phyloP scores from a whole-genome alignment of 2,888 invertebrate species.

The Idaea biselata region DNA sequence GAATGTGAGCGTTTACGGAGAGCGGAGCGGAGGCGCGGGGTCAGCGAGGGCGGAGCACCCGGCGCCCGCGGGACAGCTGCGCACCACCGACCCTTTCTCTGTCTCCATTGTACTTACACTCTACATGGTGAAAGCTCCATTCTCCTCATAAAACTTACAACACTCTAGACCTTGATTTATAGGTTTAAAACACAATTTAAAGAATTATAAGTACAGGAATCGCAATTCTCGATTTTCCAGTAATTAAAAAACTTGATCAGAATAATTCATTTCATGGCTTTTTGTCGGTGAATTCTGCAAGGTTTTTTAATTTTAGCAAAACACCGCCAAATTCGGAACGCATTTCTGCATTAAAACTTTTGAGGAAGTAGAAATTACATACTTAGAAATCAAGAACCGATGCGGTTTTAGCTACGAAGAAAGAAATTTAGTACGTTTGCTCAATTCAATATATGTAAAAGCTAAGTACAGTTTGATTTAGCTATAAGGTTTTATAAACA shows the following conservation, averaged over 20 bases:
- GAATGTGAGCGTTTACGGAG: constrained; percentile 43
- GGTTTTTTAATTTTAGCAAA: constrained; percentile 7
- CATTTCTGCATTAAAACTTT: neutral
- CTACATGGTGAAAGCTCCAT: constrained; percentile 60
- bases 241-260: neutral
- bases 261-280: constrained; percentile 13
- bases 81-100: constrained; percentile 70
- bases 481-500: constrained; percentile 12
- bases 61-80: constrained; percentile 75
- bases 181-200: neutral
- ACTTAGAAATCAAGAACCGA: neutral
- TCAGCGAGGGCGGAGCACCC: constrained; percentile 65
- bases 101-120: constrained; percentile 44
- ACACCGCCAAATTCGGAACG: neutral
- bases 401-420: neutral
- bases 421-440: neutral
- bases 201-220: neutral
- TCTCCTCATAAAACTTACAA: constrained; percentile 32
- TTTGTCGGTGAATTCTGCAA: neutral
- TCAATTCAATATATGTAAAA: too few relatives aligned
- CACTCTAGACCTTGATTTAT: neutral
- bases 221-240: neutral
- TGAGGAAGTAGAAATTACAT: neutral
- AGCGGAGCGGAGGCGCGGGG: constrained; percentile 55
- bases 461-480: too few relatives aligned